These are phyloP conservation scores for Hylyphantes graminicola DNA, from an alignment of 1,140 invertebrate species.

Conservation along the genomic window DNA sequence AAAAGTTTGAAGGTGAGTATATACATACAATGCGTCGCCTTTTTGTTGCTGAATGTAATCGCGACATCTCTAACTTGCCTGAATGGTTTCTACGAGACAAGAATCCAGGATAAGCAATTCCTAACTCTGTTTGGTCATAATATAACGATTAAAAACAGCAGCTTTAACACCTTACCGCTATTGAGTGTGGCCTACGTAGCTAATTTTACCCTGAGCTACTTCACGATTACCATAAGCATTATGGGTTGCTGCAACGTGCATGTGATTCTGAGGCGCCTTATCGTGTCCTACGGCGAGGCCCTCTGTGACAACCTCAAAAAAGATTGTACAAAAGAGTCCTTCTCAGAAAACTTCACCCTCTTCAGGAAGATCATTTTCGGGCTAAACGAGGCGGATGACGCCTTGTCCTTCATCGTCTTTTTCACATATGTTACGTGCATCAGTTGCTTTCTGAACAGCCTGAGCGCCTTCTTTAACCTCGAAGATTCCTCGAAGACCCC, in stretches of 20 bases:
- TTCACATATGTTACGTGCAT: conserved; percentile 45
- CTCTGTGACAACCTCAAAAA: conserved; percentile 1
- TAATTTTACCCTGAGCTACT: conserved; percentile 6
- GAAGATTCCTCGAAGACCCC: neutral
- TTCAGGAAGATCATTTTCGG: conserved; percentile 35
- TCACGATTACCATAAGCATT: conserved; percentile 3
- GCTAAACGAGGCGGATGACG: conserved; percentile 32
- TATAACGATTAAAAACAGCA: neutral
- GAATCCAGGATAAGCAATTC: neutral
- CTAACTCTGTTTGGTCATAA: conserved; percentile 11
- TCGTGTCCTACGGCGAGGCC: conserved; percentile 8
- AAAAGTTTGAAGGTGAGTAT: conserved; percentile 32
- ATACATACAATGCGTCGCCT: conserved; percentile 12
- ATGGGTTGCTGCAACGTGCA: conserved; percentile 43
- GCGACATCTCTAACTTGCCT: neutral
- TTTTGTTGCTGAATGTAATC: neutral
- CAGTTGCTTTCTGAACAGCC: conserved; percentile 46
- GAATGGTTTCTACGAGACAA: conserved; percentile 2
- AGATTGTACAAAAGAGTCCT: neutral
- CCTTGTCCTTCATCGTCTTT: conserved; percentile 25
- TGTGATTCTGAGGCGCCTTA: conserved; percentile 8
- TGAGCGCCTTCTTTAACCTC: conserved; percentile 10
- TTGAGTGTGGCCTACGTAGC: neutral
- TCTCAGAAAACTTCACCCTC: conserved; percentile 14
- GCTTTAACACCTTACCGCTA: neutral